Percentiles rank a stretch among this genome's conserved stretches.
Evolutionary conservation across 1,140 invertebrate genomes (phyloP).

Genomic region (Oncopeltus fasciatus): DNA sequence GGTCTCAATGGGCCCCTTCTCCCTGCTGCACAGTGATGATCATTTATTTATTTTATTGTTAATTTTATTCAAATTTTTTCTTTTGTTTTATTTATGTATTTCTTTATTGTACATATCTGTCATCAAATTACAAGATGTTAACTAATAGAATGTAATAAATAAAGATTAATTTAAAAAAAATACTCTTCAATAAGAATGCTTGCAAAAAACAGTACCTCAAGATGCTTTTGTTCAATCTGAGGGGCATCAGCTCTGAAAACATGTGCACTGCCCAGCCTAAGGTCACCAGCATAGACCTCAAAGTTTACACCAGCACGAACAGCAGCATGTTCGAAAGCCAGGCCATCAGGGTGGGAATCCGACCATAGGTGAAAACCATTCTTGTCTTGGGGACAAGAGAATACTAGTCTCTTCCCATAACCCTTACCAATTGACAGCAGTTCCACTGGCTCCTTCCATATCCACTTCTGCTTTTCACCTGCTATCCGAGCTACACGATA

Average conservation of each 20-base stretch:
- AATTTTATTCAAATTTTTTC: too few relatives aligned
- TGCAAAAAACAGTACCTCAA: too few relatives aligned
- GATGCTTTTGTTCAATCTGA: conserved; percentile 44
- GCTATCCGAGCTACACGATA: conserved; percentile 56
- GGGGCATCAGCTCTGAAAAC: conserved; percentile 47
- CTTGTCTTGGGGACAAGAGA: conserved; percentile 43
- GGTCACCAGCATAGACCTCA: conserved; percentile 40
- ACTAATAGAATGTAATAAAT: too few relatives aligned
- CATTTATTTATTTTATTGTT: too few relatives aligned
- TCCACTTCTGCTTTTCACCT: conserved; percentile 36
- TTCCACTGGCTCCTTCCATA: conserved; percentile 46
- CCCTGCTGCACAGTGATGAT: too few relatives aligned
- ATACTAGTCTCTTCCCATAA: conserved; percentile 61
- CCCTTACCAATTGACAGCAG: conserved; percentile 55
- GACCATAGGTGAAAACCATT: conserved; percentile 70
- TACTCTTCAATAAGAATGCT: too few relatives aligned
- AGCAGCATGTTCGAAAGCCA: conserved; percentile 50
- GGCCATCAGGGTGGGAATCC: conserved; percentile 56
- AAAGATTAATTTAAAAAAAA: too few relatives aligned
- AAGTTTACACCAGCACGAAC: conserved; percentile 49
- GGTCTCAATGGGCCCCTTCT: too few relatives aligned
- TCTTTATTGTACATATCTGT: too few relatives aligned
- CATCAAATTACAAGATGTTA: too few relatives aligned
- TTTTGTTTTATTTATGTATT: too few relatives aligned
- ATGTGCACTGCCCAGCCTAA: conserved; percentile 41